A percentile compares a stretch with the other conserved stretches of the same genome.
Conservation (phyloP, 2,113 vertebrate species). For the Lanius collurio region DNA sequence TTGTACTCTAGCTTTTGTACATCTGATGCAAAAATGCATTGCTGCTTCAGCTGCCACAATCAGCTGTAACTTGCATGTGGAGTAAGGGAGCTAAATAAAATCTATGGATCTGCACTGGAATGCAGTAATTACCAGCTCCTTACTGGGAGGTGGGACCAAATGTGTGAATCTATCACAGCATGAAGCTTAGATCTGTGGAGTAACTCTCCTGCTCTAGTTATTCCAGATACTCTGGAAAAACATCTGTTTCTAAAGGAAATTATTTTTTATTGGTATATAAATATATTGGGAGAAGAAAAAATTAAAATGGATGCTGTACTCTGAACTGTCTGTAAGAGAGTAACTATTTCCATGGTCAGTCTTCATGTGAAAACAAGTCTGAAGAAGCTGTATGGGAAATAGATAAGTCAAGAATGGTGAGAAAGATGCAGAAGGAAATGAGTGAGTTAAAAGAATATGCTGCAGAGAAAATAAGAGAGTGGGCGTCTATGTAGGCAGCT, state of each 20-base stretch:
- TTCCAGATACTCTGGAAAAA: neutral
- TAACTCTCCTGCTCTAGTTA: neutral
- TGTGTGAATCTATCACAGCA: neutral
- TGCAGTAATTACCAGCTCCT: slow-evolving; percentile 8
- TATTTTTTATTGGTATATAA: neutral
- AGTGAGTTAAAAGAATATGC: neutral
- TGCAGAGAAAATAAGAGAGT: slow-evolving; percentile 35
- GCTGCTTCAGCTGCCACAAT: neutral
- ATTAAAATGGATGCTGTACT: neutral
- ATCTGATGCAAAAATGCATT: neutral
- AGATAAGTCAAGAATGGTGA: neutral
- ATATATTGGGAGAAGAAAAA: neutral
- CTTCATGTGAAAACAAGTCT: neutral
- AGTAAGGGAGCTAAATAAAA: neutral
- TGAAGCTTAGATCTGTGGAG: neutral
- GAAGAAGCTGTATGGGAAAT: neutral
- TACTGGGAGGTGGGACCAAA: neutral
- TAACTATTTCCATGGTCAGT: neutral
- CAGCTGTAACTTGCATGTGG: neutral
- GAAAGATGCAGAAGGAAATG: neutral
- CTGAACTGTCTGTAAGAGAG: neutral
- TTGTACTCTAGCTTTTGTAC: neutral
- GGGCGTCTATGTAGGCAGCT: slow-evolving; percentile 9
- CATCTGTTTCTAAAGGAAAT: neutral
- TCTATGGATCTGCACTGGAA: neutral